phyloP scores from a whole-genome alignment of 2,888 invertebrate genomes.

The Platypus cylindrus region DNA sequence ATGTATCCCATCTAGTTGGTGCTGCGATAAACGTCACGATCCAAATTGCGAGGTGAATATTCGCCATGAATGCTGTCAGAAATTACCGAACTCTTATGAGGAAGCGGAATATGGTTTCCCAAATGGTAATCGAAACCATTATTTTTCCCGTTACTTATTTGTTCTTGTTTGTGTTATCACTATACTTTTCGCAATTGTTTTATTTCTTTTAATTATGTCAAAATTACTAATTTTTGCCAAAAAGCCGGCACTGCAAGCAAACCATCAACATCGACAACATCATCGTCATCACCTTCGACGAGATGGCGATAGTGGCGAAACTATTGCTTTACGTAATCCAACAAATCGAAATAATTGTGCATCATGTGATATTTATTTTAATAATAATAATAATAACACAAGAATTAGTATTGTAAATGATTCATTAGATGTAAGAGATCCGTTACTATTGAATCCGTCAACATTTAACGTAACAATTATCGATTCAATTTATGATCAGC shows the following conservation, averaged over 20 bases:
- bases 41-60: conserved; percentile 36
- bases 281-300: conserved; percentile 18
- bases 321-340: conserved; percentile 20
- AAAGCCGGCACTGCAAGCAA: conserved; percentile 23
- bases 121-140: conserved; percentile 23
- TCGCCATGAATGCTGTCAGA: conserved; percentile 36
- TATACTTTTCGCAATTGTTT: conserved; percentile 29
- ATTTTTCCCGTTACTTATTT: conserved; percentile 30
- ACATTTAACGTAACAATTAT: conserved; percentile 18
- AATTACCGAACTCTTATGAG: conserved; percentile 29
- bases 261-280: too few species aligned
- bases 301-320: too few species aligned
- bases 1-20: conserved; percentile 41
- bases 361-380: conserved; percentile 21
- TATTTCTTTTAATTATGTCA: conserved; percentile 30
- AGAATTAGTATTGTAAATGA: conserved; percentile 21
- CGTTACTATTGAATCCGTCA: conserved; percentile 21
- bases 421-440: conserved; percentile 25
- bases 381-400: conserved; percentile 15
- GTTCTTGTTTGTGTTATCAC: conserved; percentile 32
- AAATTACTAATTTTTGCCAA: conserved; percentile 31
- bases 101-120: conserved; percentile 27
- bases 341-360: conserved; percentile 21
- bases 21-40: conserved; percentile 37
- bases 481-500: conserved; percentile 22